Base-by-base conservation (phyloP, 2,797 vertebrate species). In the Taeniopygia guttata region DNA sequence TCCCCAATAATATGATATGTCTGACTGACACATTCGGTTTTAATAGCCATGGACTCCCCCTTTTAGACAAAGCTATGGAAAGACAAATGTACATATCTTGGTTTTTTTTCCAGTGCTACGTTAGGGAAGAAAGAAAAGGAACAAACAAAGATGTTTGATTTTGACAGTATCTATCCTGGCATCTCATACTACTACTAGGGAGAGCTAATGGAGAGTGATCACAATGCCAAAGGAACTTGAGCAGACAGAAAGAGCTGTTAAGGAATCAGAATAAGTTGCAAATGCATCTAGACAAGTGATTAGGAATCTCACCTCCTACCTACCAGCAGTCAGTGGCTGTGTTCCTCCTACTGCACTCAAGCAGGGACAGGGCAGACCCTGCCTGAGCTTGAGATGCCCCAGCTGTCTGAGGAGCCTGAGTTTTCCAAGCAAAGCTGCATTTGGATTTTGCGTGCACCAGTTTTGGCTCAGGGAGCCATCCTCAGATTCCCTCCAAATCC, bases 131-230 rank as follows among this genome's bases (percentile, higher is more conserved):
- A 92, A 80, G 52, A 64, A 89, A 92, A 68, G 34, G 45, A 94
- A 64, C 34, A 81, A 94, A 94, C 1, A 0, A 94, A 95, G 92
- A 91, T 21, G 3, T 93, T 89, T 93, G 87, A 87, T 92, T 95
- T 95, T 96, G 96, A 95, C 94, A 96, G 74, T 86, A 95, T 95
- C 92, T 96, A 90, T 92, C 79, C 74, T 91, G 82, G 82, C 92
- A 91, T 96, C 94, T 95, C 82, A 56, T 79, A 92, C 89, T 92
- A 95, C 84, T 93, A 34, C 69, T 85, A 92, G 25, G 29, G 2
- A 89, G 59, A 91, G 64, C 89, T 97, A 95, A 93, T 95, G 78
- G 85, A 94, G 85, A 93, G 66, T 76, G 87, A 94, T 93, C 90
- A 94, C 89, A 93, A 91, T 90, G 94, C 85, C 87, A 96, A 93